Base-by-base conservation (phyloP, 2,113 vertebrate genomes). In the Ranitomeya imitator region DNA sequence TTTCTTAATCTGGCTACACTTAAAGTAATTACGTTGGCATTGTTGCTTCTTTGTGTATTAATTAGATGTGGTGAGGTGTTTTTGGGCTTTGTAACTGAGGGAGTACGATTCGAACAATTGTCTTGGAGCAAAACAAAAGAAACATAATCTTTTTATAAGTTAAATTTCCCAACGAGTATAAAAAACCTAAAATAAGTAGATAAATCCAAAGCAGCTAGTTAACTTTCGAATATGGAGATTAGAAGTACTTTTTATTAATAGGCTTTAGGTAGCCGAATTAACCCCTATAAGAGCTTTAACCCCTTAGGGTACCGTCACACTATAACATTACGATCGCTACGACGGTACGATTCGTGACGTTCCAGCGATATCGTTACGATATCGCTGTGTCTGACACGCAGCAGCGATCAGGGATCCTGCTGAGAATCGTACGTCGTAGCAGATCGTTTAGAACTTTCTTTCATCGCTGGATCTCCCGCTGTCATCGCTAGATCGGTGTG, bases 1-100 rank as follows among this genome's bases (percentile, higher is more conserved):
- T 69, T 87, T 71, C 77, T 26, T 80, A 87, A 87, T 87, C 77
- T 80, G 26, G 61, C 63, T 67, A 57, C 86, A 87, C 21, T 87
- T 80, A 80, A 71, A 31, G 63, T 80, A 69, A 80, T 87, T 80
- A 69, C 7, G 6, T 85, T 83, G 81, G 37, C 61, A 52, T 52
- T 67, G 61, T 83, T 61, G 16, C 57, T 37, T 67, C 81, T 69
- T 65, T 45, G 59, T 83, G 79, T 19, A 57, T 54, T 84, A 84
- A 84, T 71, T 84, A 69, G 45, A 84, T n/a, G 19, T 31, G 51
- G 65, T 59, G 37, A 16, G 16, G 9, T 26, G 37, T 85, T 84
- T 31, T 71, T 69, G 67, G 83, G 52, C 52, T 18, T 7, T 12
- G 52, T 57, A 37, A 69, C 45, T 52, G 37, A 15, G 19, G 78